These are phyloP conservation scores for Imbricaverruca yamaguchii DNA, from an alignment of 2,888 invertebrate species.

Conservation along the genomic window DNA sequence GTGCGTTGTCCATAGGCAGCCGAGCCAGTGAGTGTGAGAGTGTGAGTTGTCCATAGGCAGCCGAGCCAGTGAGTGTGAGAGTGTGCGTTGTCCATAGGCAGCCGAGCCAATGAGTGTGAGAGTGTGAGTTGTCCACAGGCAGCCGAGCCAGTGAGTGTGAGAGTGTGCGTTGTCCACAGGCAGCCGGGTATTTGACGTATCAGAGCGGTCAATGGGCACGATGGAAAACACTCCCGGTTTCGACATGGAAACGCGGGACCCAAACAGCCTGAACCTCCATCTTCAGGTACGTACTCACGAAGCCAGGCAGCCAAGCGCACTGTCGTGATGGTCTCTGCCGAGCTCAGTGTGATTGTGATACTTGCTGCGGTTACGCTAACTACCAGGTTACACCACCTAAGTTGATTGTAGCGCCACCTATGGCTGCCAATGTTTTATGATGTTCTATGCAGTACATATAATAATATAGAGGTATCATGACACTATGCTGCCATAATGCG, in stretches of 20 bases:
- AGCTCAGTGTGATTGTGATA: too few relatives aligned
- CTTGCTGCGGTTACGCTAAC: too few relatives aligned
- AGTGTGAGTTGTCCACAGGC: background rate
- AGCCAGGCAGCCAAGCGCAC: too few relatives aligned
- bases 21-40: background rate
- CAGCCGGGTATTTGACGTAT: background rate
- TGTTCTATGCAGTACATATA: too few relatives aligned
- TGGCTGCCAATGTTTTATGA: too few relatives aligned
- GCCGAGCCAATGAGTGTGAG: background rate
- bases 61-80: background rate
- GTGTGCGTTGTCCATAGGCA: background rate
- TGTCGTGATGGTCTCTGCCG: too few relatives aligned
- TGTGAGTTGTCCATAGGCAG: background rate
- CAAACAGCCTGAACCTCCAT: slow-evolving; percentile 60
- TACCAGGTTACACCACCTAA: too few relatives aligned
- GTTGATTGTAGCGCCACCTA: too few relatives aligned
- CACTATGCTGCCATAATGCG: too few relatives aligned
- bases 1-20: background rate
- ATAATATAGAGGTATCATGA: too few relatives aligned
- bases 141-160: too few relatives aligned
- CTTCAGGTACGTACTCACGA: slow-evolving; percentile 50
- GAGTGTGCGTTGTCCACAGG: background rate
- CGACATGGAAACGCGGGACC: slow-evolving; percentile 60
- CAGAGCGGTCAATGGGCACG: background rate
- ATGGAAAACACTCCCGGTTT: slow-evolving; percentile 28